A percentile compares a stretch with the other conserved stretches of the same genome.
These are phyloP conservation scores for Chloroclysta siterata DNA, from an alignment of 2,888 invertebrate species.

Conservation along the genomic window DNA sequence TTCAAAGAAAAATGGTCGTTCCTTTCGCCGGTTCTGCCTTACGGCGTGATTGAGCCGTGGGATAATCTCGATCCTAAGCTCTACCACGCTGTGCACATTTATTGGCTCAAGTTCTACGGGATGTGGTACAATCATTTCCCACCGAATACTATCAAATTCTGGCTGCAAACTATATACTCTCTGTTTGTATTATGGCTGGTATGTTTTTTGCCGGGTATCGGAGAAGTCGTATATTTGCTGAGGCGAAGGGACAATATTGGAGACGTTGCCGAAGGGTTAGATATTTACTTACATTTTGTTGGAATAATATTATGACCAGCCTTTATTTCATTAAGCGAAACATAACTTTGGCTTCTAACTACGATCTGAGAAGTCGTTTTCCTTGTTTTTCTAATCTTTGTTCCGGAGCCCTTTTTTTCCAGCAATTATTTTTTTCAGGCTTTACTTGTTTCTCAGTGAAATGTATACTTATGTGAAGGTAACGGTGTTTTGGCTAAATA, in stretches of 20 bases:
- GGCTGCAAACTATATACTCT: slow-evolving; percentile 70
- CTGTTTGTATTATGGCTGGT: slow-evolving; percentile 73
- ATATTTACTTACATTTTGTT: slow-evolving; percentile 46
- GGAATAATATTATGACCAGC: slow-evolving; percentile 49
- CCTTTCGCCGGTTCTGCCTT: slow-evolving; percentile 63
- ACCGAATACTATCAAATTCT: slow-evolving; percentile 60
- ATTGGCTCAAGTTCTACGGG: slow-evolving; percentile 81
- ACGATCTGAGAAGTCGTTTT: slow-evolving; percentile 17
- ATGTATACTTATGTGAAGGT: slow-evolving; percentile 81
- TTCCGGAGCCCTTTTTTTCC: slow-evolving; percentile 8
- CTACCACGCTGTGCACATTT: slow-evolving; percentile 77
- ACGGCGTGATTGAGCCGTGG: slow-evolving; percentile 72
- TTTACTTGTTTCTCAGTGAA: slow-evolving; percentile 80
- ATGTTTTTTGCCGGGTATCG: slow-evolving; percentile 80
- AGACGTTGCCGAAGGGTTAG: slow-evolving; percentile 84
- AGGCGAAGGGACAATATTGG: slow-evolving; percentile 86
- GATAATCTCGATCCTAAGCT: slow-evolving; percentile 72
- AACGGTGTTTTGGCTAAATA: slow-evolving; percentile 76
- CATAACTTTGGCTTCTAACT: slow-evolving; percentile 29
- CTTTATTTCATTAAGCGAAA: slow-evolving; percentile 46
- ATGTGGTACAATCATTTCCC: slow-evolving; percentile 75
- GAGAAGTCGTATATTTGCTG: slow-evolving; percentile 88
- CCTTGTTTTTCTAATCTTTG: slow-evolving; percentile 30
- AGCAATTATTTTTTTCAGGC: slow-evolving; percentile 56
- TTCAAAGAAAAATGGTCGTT: slow-evolving; percentile 57